phyloP scores from a whole-genome alignment of 2,113 vertebrate genomes.

The Oncorhynchus gorbuscha region DNA sequence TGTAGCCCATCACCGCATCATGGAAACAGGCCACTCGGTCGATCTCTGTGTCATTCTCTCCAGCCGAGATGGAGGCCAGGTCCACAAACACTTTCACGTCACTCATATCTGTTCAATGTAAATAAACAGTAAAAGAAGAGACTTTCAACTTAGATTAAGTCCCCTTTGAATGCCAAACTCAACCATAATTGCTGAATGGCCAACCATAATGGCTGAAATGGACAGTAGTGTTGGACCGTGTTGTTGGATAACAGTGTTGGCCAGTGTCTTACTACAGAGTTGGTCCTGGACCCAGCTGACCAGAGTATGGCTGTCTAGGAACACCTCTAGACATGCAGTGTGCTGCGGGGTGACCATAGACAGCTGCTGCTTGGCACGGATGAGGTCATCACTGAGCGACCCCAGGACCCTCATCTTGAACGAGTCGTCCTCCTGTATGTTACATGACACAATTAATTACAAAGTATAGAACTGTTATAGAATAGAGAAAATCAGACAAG shows the following conservation, averaged over 20 bases:
- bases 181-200: no score
- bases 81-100: constrained; percentile 76
- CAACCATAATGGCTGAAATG: no score
- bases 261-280: constrained; percentile 52
- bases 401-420: constrained; percentile 55
- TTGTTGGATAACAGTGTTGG: no score
- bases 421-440: constrained; percentile 53
- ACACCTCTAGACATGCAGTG: constrained; percentile 66
- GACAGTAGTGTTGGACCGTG: no score
- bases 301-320: constrained; percentile 56
- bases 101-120: constrained; percentile 57
- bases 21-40: constrained; percentile 74
- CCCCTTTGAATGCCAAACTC: no score
- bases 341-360: constrained; percentile 49
- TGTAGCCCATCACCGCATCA: constrained; percentile 70
- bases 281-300: constrained; percentile 65
- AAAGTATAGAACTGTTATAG: not conserved
- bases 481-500: no score
- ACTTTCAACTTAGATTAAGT: not conserved
- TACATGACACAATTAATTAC: constrained; percentile 4
- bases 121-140: not conserved
- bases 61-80: constrained; percentile 73
- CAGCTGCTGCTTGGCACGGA: constrained; percentile 49
- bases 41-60: constrained; percentile 75
- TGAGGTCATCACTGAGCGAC: constrained; percentile 56